Evolutionary conservation across 2,113 vertebrate species (phyloP).

Genomic region (Orthonyx spaldingii): DNA sequence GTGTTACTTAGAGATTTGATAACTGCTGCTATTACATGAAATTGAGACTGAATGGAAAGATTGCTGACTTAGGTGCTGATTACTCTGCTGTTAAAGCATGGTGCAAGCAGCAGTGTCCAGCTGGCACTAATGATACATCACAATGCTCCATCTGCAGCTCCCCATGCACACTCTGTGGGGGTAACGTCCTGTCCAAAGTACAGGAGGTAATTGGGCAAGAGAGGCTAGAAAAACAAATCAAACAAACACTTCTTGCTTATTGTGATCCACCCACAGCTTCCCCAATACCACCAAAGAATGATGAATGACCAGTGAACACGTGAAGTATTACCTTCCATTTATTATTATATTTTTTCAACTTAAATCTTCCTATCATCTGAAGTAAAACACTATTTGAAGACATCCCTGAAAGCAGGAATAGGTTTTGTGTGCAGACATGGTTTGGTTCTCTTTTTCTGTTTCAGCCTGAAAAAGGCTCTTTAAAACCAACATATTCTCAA

Average conservation of each 20-base stretch:
- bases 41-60: not conserved
- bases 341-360: not conserved
- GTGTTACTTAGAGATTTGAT: not conserved
- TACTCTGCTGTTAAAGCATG: not conserved
- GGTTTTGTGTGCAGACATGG: not conserved
- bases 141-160: not conserved
- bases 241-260: not conserved
- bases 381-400: not conserved
- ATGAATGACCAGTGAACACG: not conserved
- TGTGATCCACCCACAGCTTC: not conserved
- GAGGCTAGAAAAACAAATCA: not conserved
- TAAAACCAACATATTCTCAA: not conserved
- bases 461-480: not conserved
- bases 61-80: not conserved
- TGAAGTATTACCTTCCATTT: not conserved
- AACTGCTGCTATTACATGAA: not conserved
- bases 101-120: not conserved
- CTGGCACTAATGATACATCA: not conserved
- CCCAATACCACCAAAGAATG: not conserved
- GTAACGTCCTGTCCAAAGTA: not conserved
- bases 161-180: rapidly evolving
- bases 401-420: not conserved
- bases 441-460: not conserved
- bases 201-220: not conserved
- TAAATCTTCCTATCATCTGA: not conserved